Base-by-base conservation (phyloP, 2,888 invertebrate genomes). In the Eupithecia inturbata region DNA sequence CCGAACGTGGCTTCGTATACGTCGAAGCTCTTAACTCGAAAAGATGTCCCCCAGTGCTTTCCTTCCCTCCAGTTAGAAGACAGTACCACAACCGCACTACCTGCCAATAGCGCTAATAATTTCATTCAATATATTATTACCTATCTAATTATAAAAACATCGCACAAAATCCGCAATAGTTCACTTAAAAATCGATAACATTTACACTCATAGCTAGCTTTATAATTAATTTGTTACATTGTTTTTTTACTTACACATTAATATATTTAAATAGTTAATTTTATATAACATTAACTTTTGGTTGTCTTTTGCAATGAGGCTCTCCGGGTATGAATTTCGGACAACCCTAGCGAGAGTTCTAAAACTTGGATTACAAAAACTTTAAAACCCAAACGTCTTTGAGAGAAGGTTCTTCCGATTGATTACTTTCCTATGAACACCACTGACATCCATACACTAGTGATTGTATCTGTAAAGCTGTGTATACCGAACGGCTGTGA, bases 71-170 rank as follows among this genome's bases (percentile, higher is more conserved):
- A 83, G 85, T 82, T 82, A 85, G 84, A 86, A 87, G 88, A 85
- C 83, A 85, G 83, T 82, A 85, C 87, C 87, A 88, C 88, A 87
- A 86, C 88, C 89, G 86, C 88, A 87, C 88, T 88, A 87, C 87
- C 88, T 88, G 88, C 90, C 91, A 87, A 87, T 88, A 90, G 89
- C 91, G 89, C 91, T 91, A 92, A 91, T 92, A 91, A 93, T 93
- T 93, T 93, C 94, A 92, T 95, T 94, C 94, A 94, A 94, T 94
- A 94, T 94, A 94, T 95, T 94, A 94, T 57, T 57, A 53, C 95
- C 95, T 95, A 95, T 93, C 95, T 95, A 95, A 93, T 93, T 95
- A 94, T 93, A 94, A 94, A 53, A 95, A 94, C 93, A 91, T 92
- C 92, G 93, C 95, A 92, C 94, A 93, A 94, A 93, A 93, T 91